Conservation (phyloP, 2,888 invertebrate species). For the Galerucella nymphaeae region DNA sequence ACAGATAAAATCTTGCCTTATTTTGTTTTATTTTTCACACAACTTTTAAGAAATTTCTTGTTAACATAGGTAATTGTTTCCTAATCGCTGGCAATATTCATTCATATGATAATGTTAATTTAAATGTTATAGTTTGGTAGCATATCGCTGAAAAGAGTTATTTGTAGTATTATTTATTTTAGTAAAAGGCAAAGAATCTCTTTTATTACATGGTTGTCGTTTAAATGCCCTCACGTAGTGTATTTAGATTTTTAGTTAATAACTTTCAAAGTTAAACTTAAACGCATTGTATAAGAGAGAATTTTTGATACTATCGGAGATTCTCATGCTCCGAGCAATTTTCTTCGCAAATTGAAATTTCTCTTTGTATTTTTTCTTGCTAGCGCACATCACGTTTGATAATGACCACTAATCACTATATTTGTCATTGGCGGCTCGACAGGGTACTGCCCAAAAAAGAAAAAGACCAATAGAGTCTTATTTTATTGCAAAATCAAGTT, state of each 20-base stretch:
- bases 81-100: not conserved
- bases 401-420: not conserved
- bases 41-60: conserved; percentile 17
- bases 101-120: no score
- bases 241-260: conserved; percentile 1
- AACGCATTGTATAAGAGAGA: not conserved
- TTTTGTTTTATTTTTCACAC: conserved; percentile 22
- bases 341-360: not conserved
- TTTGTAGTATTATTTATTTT: no score
- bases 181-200: not conserved
- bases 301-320: not conserved
- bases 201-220: not conserved
- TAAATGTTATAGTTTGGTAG: no score
- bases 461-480: no score
- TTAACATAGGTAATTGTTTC: conserved; percentile 13
- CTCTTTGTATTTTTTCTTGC: not conserved
- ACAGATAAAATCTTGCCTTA: conserved; percentile 12
- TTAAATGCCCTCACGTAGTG: not conserved
- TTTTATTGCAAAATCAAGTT: not conserved
- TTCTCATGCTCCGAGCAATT: not conserved
- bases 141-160: no score
- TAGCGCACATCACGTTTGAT: not conserved
- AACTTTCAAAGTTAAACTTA: not conserved
- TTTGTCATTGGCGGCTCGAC: no score
- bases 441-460: no score